Base-by-base conservation (phyloP, 2,797 vertebrate species). In the Otus scops region DNA sequence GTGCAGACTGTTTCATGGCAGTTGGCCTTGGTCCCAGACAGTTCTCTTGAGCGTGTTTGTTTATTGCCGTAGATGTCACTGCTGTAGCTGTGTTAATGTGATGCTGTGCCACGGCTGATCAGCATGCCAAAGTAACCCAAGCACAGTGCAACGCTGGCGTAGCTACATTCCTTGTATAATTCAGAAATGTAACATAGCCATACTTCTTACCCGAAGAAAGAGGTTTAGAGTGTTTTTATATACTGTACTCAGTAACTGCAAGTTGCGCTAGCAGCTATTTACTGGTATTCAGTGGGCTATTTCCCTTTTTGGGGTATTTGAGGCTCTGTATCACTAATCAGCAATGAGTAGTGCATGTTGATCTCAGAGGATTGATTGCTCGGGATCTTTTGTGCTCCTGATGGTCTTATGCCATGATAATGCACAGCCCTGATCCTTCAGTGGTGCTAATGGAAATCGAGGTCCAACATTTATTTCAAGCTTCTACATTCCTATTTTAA, bases 171-270 rank as follows among this genome's bases (percentile, higher is more conserved):
- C 48, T 76, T 51, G 9, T 70, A 47, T 54, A 68, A 68, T 57
- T 68, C 69, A 59, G 48, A 65, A 28, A 18, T 60, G 48, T 41
- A 28, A 60, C 8, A 3, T 0, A 53, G 32, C 32, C 0, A 0
- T 60, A 36, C 61, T 78, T 81, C 80, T 82, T 54, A 53, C 15
- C 45, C 27, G 56, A 60, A 75, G 22, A 79, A 78, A 18, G 9
- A n/a, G 17, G 7, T 59, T 85, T 38, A 19, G 22, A 3, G 10
- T 34, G 22, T 2, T 77, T 89, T 83, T n/a, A 10, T 32, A 6
- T 56, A 41, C 65, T 8, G 1, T 41, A 22, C 4, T 39, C 43
- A 27, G 38, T 45, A 74, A 22, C 15, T 56, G 28, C 36, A 75
- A 41, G 61, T 36, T 84, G 61, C 43, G 11, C 45, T 60, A 36